These are phyloP conservation scores for Fissipunctia ypsillon DNA, from an alignment of 2,888 invertebrate species.

Conservation along the genomic window DNA sequence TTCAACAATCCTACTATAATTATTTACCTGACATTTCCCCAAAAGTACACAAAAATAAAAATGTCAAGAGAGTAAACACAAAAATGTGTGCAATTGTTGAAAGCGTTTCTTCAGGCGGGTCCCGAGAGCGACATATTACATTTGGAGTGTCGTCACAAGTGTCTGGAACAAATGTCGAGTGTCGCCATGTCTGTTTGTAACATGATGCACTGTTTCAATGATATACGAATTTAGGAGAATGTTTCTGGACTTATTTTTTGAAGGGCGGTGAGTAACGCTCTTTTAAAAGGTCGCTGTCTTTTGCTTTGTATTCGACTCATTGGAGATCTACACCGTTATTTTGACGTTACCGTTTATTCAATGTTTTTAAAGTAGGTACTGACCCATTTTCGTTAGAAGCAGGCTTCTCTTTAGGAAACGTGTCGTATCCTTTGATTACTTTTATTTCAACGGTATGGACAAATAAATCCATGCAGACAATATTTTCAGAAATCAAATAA, in stretches of 20 bases:
- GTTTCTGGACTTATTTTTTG: slow-evolving; percentile 22
- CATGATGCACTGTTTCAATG: slow-evolving; percentile 66
- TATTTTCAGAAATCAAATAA: no score
- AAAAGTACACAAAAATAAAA: slow-evolving; percentile 48
- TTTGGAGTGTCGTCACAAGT: slow-evolving; percentile 66
- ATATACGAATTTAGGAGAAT: slow-evolving; percentile 44
- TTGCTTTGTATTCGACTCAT: not conserved
- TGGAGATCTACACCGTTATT: no score
- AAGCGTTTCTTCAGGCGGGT: slow-evolving; percentile 63
- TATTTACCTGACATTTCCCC: slow-evolving; percentile 50
- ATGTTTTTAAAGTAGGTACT: not conserved
- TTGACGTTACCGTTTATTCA: not conserved
- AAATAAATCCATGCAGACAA: no score
- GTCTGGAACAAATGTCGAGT: slow-evolving; percentile 63
- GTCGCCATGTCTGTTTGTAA: slow-evolving; percentile 56
- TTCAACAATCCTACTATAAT: slow-evolving; percentile 29
- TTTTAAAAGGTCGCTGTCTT: slow-evolving; percentile 34
- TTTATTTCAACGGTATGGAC: no score
- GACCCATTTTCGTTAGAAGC: not conserved
- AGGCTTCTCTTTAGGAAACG: not conserved
- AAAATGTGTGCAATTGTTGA: slow-evolving; percentile 65
- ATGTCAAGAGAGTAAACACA: slow-evolving; percentile 53
- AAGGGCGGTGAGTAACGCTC: slow-evolving; percentile 13
- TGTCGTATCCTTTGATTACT: not conserved
- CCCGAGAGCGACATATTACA: slow-evolving; percentile 71